Evolutionary conservation across 2,888 invertebrate genomes (phyloP).

Genomic region (Orchesellides sinensis): DNA sequence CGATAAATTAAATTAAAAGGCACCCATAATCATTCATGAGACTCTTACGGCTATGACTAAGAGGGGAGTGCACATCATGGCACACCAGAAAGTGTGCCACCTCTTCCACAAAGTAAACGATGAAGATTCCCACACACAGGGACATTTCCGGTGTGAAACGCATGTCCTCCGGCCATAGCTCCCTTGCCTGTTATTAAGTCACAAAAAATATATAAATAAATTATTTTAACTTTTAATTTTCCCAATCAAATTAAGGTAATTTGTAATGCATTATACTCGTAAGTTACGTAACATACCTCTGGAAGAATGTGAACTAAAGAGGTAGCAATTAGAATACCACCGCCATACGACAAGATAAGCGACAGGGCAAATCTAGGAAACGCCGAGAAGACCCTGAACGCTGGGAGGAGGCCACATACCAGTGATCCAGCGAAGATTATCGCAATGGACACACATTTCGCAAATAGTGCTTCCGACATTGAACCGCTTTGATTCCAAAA

Average conservation of each 20-base stretch:
- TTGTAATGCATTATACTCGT: slow-evolving; percentile 15
- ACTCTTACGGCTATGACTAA: slow-evolving; percentile 71
- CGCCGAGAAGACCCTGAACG: slow-evolving; percentile 72
- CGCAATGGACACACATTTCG: slow-evolving; percentile 72
- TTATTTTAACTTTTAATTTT: not conserved
- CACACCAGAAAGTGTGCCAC: slow-evolving; percentile 74
- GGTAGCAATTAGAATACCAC: slow-evolving; percentile 87
- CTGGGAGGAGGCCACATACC: slow-evolving; percentile 74
- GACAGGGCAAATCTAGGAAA: slow-evolving; percentile 79
- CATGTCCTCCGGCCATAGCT: slow-evolving; percentile 71
- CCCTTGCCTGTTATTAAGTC: slow-evolving; percentile 64
- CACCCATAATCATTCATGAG: not conserved
- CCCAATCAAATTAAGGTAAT: not conserved
- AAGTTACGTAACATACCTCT: slow-evolving; percentile 81
- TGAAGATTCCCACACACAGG: slow-evolving; percentile 72
- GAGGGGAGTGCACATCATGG: slow-evolving; percentile 73
- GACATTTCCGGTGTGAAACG: slow-evolving; percentile 73
- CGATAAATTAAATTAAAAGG: not conserved
- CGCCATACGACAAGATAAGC: slow-evolving; percentile 86
- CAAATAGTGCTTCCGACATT: slow-evolving; percentile 72
- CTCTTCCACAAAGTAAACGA: slow-evolving; percentile 74
- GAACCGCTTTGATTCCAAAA: no score
- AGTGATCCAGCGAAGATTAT: slow-evolving; percentile 74
- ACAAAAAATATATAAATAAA: not conserved
- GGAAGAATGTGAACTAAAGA: slow-evolving; percentile 88